phyloP scores from a whole-genome alignment of 2,888 invertebrate species.

The Lithodes maja region DNA sequence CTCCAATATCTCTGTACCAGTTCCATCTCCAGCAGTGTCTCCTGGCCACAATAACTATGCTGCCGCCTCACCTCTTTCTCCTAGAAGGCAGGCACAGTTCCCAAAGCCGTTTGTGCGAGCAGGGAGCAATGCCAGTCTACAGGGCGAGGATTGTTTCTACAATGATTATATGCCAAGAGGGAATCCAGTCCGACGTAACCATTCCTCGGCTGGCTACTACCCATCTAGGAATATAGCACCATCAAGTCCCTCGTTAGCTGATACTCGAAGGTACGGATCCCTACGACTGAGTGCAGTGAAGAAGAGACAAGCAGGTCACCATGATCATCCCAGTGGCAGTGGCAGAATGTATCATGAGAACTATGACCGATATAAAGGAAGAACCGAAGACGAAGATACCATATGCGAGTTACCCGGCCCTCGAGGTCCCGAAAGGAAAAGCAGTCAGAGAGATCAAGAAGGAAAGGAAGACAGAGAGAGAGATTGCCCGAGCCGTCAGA shows the following conservation, averaged over 20 bases:
- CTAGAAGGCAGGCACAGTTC: slow-evolving; percentile 33
- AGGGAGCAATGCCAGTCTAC: slow-evolving; percentile 48
- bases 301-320: slow-evolving; percentile 38
- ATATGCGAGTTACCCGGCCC: not conserved
- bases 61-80: slow-evolving; percentile 17
- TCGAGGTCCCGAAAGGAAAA: not conserved
- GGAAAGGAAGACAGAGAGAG: not conserved
- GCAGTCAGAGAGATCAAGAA: not conserved
- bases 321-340: slow-evolving; percentile 19
- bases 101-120: slow-evolving; percentile 41
- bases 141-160: slow-evolving; percentile 26
- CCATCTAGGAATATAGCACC: slow-evolving; percentile 46
- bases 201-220: slow-evolving; percentile 54
- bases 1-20: slow-evolving; percentile 27
- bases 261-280: slow-evolving; percentile 39
- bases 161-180: slow-evolving; percentile 30
- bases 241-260: slow-evolving; percentile 19
- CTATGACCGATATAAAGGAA: not conserved
- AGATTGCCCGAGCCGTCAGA: slow-evolving; percentile 21
- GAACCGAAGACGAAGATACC: not conserved
- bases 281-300: slow-evolving; percentile 28
- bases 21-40: not conserved
- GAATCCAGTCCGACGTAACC: slow-evolving; percentile 45
- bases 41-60: slow-evolving; percentile 16
- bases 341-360: slow-evolving; percentile 21